Evolutionary conservation across 2,888 invertebrate species (phyloP).

Genomic region (Oligia latruncula): DNA sequence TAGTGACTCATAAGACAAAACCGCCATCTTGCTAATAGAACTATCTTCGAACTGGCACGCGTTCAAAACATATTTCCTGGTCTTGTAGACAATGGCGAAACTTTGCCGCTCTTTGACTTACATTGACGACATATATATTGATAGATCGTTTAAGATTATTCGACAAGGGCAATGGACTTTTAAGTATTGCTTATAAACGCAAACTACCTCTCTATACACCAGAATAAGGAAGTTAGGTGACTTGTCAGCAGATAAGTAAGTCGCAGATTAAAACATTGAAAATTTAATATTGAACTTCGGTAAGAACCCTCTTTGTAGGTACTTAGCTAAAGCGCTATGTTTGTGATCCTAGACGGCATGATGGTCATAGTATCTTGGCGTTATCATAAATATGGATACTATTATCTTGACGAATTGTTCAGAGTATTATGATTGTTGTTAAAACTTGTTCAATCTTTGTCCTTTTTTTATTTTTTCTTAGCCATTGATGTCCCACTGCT

Average conservation of each 20-base stretch:
- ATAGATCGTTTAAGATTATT: constrained; percentile 11
- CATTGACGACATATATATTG: constrained; percentile 33
- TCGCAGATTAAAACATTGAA: not conserved
- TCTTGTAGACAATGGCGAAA: constrained; percentile 49
- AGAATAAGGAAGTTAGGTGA: not conserved
- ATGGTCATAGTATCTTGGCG: not conserved
- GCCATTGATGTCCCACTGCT: not conserved
- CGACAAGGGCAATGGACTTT: constrained; percentile 6
- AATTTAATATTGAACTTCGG: not conserved
- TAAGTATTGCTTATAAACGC: not conserved
- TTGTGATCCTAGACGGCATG: not conserved
- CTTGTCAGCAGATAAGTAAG: not conserved
- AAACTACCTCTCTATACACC: too few relatives aligned
- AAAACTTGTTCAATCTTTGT: not conserved
- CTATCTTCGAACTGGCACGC: constrained; percentile 54
- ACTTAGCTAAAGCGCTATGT: not conserved
- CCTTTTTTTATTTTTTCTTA: not conserved
- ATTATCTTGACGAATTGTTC: not conserved
- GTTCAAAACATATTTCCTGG: constrained; percentile 50
- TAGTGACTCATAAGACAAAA: constrained; percentile 25
- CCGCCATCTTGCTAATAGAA: constrained; percentile 50
- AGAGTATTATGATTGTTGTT: not conserved
- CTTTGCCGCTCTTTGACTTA: constrained; percentile 36
- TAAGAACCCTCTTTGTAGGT: not conserved
- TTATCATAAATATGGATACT: not conserved